Base-by-base conservation (phyloP, 2,888 invertebrate species). In the Macaria notata region DNA sequence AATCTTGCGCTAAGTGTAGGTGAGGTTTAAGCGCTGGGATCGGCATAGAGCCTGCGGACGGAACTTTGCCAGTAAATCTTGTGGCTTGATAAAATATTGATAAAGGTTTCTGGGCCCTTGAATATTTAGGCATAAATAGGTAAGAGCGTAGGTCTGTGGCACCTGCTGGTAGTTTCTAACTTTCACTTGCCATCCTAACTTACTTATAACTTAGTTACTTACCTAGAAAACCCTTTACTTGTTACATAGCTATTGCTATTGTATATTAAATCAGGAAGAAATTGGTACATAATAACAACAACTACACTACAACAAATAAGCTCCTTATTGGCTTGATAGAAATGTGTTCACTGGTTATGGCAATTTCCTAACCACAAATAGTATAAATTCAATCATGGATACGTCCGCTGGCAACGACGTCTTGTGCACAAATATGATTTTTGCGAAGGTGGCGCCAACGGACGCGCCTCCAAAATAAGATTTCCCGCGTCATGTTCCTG, bases 381-480 rank as follows among this genome's bases (percentile, higher is more conserved):
- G 33, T 9, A 39, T 39, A 31, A 49, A 49, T 31, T n/a, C 31
- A 49, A 33, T 42, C 7, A 3, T 5, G 8, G 42, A 8, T 7
- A 44, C 50, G 36, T 50, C 44, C 38, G 36, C 50, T 44, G 30
- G 6, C n/a, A 29, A 46, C 59, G 49, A 56, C 43, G 61, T 63
- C 63, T 72, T 55, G 59, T 7, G 48, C 31, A 30, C 49, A 71
- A 72, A 73, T 73, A 62, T 66, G 54, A 68, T 74, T 72, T 62
- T 49, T 49, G 58, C 56, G 59, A 65, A 56, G 6, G 63, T 66
- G 65, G 65, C 68, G 65, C 63, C 53, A 51, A 46, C 57, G 69
- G 57, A 64, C 63, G 54, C 42, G 42, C 51, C 56, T 62, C 58
- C 62, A 19, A 68, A 73, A 72, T 66, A 56, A 56, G 65, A 69